Evolutionary conservation across 2,888 invertebrate species (phyloP), one percentile per base, ranked within the genome.

Genomic region (Parochlus steinenii): DNA sequence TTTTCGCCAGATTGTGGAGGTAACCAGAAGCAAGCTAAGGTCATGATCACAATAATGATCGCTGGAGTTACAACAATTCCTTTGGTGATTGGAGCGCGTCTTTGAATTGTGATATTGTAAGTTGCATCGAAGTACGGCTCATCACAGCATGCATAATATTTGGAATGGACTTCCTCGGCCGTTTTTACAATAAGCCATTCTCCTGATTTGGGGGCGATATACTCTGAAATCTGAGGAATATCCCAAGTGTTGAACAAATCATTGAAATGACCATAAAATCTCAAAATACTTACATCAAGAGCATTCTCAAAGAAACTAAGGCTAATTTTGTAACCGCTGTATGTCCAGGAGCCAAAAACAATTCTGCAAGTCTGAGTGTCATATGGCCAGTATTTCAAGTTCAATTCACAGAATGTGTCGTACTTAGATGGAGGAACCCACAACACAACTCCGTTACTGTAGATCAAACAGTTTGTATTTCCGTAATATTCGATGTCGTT

Each of bases 261-360:
- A n/a, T n/a, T n/a, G n/a, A n/a, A n/a, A n/a, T n/a, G n/a, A n/a
- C n/a, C n/a, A n/a, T n/a, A n/a, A n/a, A n/a, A n/a, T n/a, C n/a
- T n/a, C n/a, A n/a, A n/a, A 28, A 28, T 10, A 5, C 16, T 28
- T 28, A 28, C 28, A 11, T 28, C 28, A 28, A 28, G 14, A n/a
- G n/a, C n/a, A n/a, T n/a, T 40, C 15, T 45, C 38, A 10, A 42
- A 43, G 20, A 34, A 41, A 36, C 45, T 48, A 8, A 69, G 44
- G 41, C 69, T 63, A 6, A 77, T 57, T 44, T 74, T 67, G 16
- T 71, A 65, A 1, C 67, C 65, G 35, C 63, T 62, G 48, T 74
- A 69, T 1, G 72, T 69, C 70, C 82, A 75, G 1, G 83, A 81
- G 2, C 79, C 81, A 40, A 86, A 68, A 47, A 67, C 67, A 39